Conservation (phyloP, 2,888 invertebrate species). For the Papilio gigon region DNA sequence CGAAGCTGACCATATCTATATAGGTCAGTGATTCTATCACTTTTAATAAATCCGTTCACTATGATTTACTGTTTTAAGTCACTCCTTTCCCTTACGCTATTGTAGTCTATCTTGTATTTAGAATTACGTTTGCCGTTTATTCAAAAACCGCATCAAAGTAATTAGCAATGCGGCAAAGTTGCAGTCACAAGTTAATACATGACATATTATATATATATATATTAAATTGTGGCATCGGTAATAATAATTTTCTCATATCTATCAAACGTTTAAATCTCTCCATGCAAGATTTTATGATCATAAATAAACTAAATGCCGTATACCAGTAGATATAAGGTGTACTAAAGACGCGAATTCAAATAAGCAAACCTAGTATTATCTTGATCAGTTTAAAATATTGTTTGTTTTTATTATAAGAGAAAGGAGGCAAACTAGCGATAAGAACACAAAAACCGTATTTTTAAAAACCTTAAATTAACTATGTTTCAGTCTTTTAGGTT, state of each 20-base stretch:
- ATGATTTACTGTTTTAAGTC: neutral
- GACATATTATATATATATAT: neutral
- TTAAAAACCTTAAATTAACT: too few relatives aligned
- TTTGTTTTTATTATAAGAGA: too few relatives aligned
- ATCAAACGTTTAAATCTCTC: neutral
- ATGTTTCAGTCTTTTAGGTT: too few relatives aligned
- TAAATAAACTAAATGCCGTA: neutral
- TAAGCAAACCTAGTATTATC: neutral
- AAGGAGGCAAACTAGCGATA: too few relatives aligned
- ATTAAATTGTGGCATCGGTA: neutral
- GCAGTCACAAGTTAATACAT: neutral
- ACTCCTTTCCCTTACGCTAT: neutral
- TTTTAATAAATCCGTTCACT: neutral
- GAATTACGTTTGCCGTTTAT: neutral
- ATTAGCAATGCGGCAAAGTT: slow-evolving; percentile 2
- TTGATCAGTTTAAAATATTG: too few relatives aligned
- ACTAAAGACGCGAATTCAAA: neutral
- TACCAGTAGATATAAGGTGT: neutral
- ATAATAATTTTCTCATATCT: neutral
- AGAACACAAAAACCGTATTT: too few relatives aligned
- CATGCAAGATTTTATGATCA: neutral
- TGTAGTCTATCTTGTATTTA: neutral
- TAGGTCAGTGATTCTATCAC: too few relatives aligned
- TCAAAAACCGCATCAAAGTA: slow-evolving; percentile 7
- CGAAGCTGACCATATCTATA: too few relatives aligned